Conservation (phyloP, 2,113 vertebrate species). For the Triplophysa rosa region DNA sequence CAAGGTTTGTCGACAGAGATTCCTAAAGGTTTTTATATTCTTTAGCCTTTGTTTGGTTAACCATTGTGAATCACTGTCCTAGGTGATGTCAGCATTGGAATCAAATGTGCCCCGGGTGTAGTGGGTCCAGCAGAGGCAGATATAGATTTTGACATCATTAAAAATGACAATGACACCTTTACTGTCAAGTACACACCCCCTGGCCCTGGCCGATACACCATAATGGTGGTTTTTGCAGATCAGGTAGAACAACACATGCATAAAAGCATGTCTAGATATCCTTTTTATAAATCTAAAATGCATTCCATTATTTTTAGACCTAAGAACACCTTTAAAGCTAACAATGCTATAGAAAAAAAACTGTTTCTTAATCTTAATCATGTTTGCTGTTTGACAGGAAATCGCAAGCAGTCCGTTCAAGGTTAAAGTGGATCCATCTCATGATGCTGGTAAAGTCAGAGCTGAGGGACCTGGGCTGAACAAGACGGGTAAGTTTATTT, state of each 20-base stretch:
- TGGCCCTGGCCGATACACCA: conserved; percentile 84
- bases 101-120: conserved; percentile 91
- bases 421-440: conserved; percentile 91
- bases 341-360: background rate
- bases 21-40: no score
- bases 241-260: conserved; percentile 75
- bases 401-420: conserved; percentile 91
- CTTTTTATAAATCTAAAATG: background rate
- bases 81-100: conserved; percentile 97
- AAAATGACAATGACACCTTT: conserved; percentile 97
- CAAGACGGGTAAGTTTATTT: conserved; percentile 78
- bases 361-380: background rate
- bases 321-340: background rate
- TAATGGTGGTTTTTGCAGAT: conserved; percentile 95
- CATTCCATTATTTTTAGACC: background rate
- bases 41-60: background rate
- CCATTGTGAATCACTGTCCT: background rate
- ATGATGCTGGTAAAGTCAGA: conserved; percentile 88
- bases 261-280: background rate
- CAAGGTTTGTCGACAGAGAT: conserved; percentile 75
- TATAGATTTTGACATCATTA: conserved; percentile 97
- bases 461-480: conserved; percentile 90
- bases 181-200: conserved; percentile 94
- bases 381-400: conserved; percentile 73
- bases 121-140: conserved; percentile 89